Evolutionary conservation across 2,797 vertebrate genomes (phyloP).

Genomic region (Pseudotriccus pelzelni): DNA sequence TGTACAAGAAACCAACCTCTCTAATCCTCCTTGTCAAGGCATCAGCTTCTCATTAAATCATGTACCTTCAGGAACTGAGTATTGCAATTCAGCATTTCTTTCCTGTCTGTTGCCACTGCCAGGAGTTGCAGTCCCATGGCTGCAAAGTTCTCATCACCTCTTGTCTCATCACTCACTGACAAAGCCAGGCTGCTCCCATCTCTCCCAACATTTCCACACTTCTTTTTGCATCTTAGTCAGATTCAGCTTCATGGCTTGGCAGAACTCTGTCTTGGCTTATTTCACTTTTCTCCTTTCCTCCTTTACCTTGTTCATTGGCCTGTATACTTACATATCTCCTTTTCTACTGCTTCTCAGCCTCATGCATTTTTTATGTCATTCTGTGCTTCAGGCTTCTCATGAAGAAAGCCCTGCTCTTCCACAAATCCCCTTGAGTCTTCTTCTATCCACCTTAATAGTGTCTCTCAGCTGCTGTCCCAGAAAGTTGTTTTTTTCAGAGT

Average conservation of each 20-base stretch:
- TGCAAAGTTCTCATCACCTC: neutral
- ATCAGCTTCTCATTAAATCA: neutral
- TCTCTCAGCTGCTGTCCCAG: neutral
- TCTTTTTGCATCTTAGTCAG: neutral
- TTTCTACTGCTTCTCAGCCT: neutral
- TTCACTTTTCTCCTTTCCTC: neutral
- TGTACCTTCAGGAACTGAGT: neutral
- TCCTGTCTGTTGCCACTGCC: neutral
- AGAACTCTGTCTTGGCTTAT: neutral
- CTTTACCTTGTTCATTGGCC: neutral
- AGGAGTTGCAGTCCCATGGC: neutral
- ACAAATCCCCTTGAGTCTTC: neutral
- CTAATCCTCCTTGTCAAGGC: neutral
- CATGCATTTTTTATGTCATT: conserved; percentile 50
- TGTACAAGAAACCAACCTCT: neutral
- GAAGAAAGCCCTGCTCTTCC: neutral
- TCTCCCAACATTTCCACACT: neutral
- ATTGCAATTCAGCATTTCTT: neutral
- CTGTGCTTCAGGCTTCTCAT: neutral
- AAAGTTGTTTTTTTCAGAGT: neutral
- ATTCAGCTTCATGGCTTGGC: neutral
- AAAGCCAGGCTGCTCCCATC: neutral
- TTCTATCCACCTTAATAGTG: neutral
- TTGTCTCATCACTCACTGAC: neutral
- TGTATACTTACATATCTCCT: neutral